These are phyloP conservation scores for Pseudorasbora parva DNA, from an alignment of 2,113 vertebrate genomes.

Conservation along the genomic window DNA sequence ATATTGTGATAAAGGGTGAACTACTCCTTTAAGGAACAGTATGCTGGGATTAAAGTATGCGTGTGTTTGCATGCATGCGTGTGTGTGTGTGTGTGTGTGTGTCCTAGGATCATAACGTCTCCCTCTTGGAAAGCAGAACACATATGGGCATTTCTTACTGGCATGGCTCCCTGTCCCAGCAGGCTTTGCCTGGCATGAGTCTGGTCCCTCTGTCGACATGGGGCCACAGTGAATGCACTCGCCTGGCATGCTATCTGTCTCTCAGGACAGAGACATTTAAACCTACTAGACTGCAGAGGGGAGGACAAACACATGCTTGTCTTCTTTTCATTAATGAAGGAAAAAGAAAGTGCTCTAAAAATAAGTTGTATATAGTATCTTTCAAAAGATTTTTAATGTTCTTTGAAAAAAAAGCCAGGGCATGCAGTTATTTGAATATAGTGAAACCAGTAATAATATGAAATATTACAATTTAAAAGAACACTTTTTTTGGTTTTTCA, in stretches of 20 bases:
- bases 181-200: constrained; percentile 39
- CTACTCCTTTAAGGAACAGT: background rate
- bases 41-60: background rate
- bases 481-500: background rate
- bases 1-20: background rate
- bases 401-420: background rate
- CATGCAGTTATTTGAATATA: background rate
- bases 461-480: background rate
- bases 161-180: constrained; percentile 44
- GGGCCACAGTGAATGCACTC: constrained; percentile 28
- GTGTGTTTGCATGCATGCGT: background rate
- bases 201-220: constrained; percentile 33
- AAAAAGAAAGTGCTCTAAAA: background rate
- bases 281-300: constrained; percentile 32
- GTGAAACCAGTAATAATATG: background rate
- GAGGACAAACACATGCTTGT: constrained; percentile 44
- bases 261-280: constrained; percentile 21
- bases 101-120: constrained; percentile 5
- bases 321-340: constrained; percentile 14
- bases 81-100: background rate
- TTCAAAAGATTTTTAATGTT: background rate
- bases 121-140: constrained; percentile 13
- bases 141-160: constrained; percentile 50
- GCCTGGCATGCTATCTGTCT: constrained; percentile 42
- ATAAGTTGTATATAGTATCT: background rate